Conservation (phyloP, 2,888 invertebrate species). For the Drosophila neonasuta region DNA sequence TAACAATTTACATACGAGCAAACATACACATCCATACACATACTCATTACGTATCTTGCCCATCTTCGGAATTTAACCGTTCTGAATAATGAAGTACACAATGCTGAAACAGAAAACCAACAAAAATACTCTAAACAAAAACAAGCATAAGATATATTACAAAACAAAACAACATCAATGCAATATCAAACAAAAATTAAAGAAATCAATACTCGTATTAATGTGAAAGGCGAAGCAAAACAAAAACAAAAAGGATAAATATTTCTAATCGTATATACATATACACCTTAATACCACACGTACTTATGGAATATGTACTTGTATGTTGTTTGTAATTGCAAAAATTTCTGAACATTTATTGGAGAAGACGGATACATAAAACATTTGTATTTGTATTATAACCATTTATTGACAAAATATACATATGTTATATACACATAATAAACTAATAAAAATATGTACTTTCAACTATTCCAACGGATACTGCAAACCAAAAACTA, state of each 20-base stretch:
- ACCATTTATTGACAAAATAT: slow-evolving; percentile 53
- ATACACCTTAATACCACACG: slow-evolving; percentile 15
- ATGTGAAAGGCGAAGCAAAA: slow-evolving; percentile 62
- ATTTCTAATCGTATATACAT: slow-evolving; percentile 18
- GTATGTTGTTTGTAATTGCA: slow-evolving; percentile 71
- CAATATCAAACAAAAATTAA: slow-evolving; percentile 47
- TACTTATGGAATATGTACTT: slow-evolving; percentile 37
- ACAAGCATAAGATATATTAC: slow-evolving; percentile 13
- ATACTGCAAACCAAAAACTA: slow-evolving; percentile 39
- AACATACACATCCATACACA: slow-evolving; percentile 17
- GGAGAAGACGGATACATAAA: slow-evolving; percentile 14
- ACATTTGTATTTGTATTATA: slow-evolving; percentile 28
- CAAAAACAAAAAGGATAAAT: slow-evolving; percentile 21
- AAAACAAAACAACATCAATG: slow-evolving; percentile 27
- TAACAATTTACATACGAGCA: slow-evolving; percentile 24
- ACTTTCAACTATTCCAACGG: slow-evolving; percentile 56
- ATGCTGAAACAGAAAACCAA: slow-evolving; percentile 42
- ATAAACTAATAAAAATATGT: slow-evolving; percentile 33
- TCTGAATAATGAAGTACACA: slow-evolving; percentile 30
- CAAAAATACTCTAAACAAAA: slow-evolving; percentile 40
- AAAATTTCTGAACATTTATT: slow-evolving; percentile 26
- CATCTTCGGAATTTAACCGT: neutral
- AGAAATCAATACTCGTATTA: slow-evolving; percentile 66
- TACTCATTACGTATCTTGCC: slow-evolving; percentile 21
- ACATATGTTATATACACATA: slow-evolving; percentile 41